These are phyloP conservation scores for Corella eumyota DNA, from an alignment of 23 tunicate species.

Conservation along the genomic window DNA sequence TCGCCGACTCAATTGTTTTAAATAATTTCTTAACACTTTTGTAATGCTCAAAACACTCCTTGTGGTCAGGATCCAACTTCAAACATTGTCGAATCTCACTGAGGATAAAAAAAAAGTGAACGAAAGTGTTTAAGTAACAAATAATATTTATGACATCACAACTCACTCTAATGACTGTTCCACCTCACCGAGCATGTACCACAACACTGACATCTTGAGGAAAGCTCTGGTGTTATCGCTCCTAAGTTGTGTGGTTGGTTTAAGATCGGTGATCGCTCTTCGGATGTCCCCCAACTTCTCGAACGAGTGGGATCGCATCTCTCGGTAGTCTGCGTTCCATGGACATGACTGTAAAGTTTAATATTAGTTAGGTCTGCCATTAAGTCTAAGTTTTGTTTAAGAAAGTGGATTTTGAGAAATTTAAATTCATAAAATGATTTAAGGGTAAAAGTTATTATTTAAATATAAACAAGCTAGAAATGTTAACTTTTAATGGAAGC, in stretches of 20 bases:
- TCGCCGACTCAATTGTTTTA: conserved; percentile 75
- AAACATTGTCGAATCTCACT: conserved; percentile 94
- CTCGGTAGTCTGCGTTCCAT: conserved; percentile 88
- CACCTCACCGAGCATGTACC: conserved; percentile 79
- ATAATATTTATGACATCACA: no score
- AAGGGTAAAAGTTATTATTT: background rate
- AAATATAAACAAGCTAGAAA: background rate
- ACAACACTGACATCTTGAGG: conserved; percentile 59
- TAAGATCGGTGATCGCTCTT: conserved; percentile 73
- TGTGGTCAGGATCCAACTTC: conserved; percentile 94
- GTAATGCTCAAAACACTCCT: conserved; percentile 81
- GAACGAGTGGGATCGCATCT: conserved; percentile 64
- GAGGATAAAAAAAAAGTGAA: conserved; percentile 1
- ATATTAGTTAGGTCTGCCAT: background rate
- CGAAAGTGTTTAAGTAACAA: no score
- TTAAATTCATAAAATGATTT: background rate
- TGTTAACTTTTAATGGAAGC: background rate
- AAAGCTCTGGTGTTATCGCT: conserved; percentile 85
- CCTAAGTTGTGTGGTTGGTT: conserved; percentile 75
- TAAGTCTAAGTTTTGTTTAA: background rate
- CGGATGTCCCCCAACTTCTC: conserved; percentile 74
- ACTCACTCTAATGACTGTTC: conserved; percentile 88
- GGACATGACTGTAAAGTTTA: conserved; percentile 52
- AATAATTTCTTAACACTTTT: conserved; percentile 84
- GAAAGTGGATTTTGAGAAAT: background rate